Base-by-base conservation (phyloP, 2,113 vertebrate genomes). In the Asarcornis scutulata region DNA sequence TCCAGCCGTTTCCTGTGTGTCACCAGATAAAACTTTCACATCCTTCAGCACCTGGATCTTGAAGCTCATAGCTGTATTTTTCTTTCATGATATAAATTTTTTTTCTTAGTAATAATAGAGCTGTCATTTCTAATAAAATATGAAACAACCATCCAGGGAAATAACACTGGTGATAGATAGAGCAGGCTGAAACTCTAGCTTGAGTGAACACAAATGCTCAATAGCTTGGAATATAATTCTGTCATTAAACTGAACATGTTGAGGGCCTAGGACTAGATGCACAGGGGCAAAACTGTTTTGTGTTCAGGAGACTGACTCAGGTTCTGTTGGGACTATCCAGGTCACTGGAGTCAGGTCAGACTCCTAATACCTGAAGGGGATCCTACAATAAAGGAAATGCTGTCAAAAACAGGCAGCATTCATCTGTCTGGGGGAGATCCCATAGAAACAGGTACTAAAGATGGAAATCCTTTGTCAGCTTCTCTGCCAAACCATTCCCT, bases 121-220 rank as follows among this genome's bases (percentile, higher is more conserved):
- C 97, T 98, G 97, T 97, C 98, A 97, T 97, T 97, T 97, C 96
- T 97, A 97, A 98, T 98, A 98, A 98, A 97, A 95, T 92, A 88
- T 92, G 94, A 96, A 98, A 96, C 93, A 96, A 64, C 89, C 89
- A 87, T 92, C 95, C 80, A 91, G 96, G 95, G 97, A 98, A 98
- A 97, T 97, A 98, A 97, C 55, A 88, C 58, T 34, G 26, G 77
- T 96, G 97, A 96, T 94, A 91, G 75, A 69, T 94, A 95, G 96
- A 95, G 78, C 52, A 78, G 91, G 56, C 90, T 91, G 90, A 97
- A 92, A 92, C 67, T 81, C 66, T 77, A 94, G 89, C 84, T 86
- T 29, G 66, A 93, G 75, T 40, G 93, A 97, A 81, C 81, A 68
- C 60, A 93, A 60, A 83, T 96, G 95, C 94, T 97, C 78, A 85